A percentile compares a stretch with the other conserved stretches of the same genome.
Conservation (phyloP, 1,140 invertebrate species). For the Carcinoscorpius rotundicauda region DNA sequence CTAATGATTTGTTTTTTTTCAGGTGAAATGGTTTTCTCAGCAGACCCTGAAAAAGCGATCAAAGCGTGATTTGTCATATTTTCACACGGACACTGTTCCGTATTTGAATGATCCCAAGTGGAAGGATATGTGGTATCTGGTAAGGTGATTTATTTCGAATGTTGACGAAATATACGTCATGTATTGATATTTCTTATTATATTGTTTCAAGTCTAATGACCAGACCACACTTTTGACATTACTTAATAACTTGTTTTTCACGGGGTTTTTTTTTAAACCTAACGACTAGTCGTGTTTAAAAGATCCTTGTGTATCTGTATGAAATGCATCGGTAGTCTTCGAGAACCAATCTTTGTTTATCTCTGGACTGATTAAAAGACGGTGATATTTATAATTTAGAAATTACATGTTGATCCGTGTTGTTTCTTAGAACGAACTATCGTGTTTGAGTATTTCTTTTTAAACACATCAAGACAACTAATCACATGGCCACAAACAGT, state of each 20-base stretch:
- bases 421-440: too few species aligned
- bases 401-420: too few species aligned
- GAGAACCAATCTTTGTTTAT: too few species aligned
- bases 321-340: too few species aligned
- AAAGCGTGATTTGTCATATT: neutral
- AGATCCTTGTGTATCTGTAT: too few species aligned
- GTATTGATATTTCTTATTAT: neutral
- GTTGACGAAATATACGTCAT: neutral
- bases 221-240: neutral
- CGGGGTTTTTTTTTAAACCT: neutral
- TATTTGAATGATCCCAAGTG: constrained; percentile 20
- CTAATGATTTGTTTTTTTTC: neutral
- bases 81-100: neutral
- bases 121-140: constrained; percentile 20
- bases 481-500: too few species aligned
- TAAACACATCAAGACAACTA: too few species aligned
- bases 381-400: too few species aligned
- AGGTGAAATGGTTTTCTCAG: constrained; percentile 1
- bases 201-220: neutral
- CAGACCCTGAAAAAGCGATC: neutral
- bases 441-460: too few species aligned
- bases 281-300: neutral
- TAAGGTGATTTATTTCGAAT: neutral
- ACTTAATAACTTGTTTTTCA: neutral
- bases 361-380: too few species aligned